phyloP scores from a whole-genome alignment of 1,140 invertebrate genomes.

The Neelides sp. region DNA sequence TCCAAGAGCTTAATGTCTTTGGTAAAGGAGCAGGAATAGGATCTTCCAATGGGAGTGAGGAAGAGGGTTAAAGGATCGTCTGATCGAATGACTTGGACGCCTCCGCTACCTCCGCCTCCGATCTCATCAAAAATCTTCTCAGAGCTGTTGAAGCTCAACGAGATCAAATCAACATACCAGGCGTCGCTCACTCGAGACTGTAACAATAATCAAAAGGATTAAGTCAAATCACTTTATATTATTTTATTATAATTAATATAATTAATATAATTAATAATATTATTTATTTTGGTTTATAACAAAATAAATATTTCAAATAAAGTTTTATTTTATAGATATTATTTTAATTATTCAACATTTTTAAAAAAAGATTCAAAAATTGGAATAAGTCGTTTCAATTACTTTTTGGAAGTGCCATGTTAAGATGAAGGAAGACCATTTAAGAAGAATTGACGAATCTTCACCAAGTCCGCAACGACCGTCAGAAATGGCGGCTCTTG shows the following conservation, averaged over 20 bases:
- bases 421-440: conserved; percentile 26
- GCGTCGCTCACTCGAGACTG: conserved; percentile 68
- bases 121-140: conserved; percentile 40
- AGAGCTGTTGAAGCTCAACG: conserved; percentile 46
- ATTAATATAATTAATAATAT: neutral
- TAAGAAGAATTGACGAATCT: conserved; percentile 24
- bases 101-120: neutral
- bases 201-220: conserved; percentile 26
- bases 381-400: neutral
- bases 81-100: conserved; percentile 21
- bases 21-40: conserved; percentile 49
- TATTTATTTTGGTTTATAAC: neutral
- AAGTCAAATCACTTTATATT: neutral
- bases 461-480: conserved; percentile 27
- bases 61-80: conserved; percentile 48
- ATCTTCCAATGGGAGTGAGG: conserved; percentile 70
- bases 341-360: too few relatives aligned
- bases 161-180: conserved; percentile 65
- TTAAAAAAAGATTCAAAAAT: neutral
- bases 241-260: neutral
- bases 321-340: neutral
- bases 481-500: conserved; percentile 15
- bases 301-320: neutral
- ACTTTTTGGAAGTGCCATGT: conserved; percentile 30
- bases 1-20: conserved; percentile 25